A percentile compares a stretch with the other conserved stretches of the same genome.
These are phyloP conservation scores for Antechinus stuartii DNA, from an alignment of 2,113 vertebrate species.

Conservation along the genomic window DNA sequence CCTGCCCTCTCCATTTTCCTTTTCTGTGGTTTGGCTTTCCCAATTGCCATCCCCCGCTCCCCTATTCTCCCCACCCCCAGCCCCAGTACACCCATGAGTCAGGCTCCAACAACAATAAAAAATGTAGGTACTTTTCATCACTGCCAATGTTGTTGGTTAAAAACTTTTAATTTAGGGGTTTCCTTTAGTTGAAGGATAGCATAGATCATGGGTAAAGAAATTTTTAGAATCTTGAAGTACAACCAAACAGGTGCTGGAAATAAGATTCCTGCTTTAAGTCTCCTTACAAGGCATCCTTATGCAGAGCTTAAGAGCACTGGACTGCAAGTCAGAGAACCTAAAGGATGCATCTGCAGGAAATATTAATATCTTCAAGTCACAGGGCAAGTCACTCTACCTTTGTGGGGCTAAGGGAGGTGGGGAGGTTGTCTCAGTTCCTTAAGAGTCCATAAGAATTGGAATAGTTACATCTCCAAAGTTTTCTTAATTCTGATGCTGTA, in stretches of 20 bases:
- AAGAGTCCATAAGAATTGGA: neutral
- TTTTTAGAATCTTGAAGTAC: neutral
- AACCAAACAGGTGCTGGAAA: neutral
- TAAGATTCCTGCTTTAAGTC: neutral
- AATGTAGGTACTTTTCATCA: neutral
- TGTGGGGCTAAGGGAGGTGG: neutral
- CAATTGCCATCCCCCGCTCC: neutral
- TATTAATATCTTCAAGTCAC: neutral
- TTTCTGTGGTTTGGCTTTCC: constrained; percentile 59
- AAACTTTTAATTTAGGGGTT: neutral
- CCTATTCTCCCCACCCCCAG: constrained; percentile 1
- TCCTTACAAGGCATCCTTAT: neutral
- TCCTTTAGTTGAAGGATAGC: neutral
- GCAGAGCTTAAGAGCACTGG: neutral
- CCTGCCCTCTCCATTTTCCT: constrained; percentile 68
- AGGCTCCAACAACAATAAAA: neutral
- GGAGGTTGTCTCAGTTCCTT: neutral
- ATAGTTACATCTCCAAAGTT: neutral
- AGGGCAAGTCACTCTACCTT: neutral
- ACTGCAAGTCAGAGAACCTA: neutral
- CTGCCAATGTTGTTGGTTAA: neutral
- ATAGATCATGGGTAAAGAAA: neutral
- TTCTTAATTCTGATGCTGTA: neutral
- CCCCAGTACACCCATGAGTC: neutral
- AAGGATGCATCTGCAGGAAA: neutral